Evolutionary conservation across 2,888 invertebrate genomes (phyloP), one percentile per base, ranked within the genome.

Genomic region (Agrilus cyanescens): DNA sequence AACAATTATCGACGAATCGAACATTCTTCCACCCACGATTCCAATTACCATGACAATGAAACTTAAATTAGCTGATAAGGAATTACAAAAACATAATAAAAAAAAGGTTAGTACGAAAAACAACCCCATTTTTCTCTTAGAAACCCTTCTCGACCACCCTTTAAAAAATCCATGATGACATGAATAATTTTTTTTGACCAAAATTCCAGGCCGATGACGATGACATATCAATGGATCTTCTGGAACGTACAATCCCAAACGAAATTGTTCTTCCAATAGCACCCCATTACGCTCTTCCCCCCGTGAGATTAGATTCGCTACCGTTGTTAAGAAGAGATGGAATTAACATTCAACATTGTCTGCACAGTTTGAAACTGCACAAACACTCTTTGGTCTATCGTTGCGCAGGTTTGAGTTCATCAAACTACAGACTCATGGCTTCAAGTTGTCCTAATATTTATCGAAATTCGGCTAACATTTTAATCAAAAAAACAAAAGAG

Each of bases 381-480:
- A 72, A 86, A 49, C 86, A 85, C 58, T 86, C 86, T 0, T 80
- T 90, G 50, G 85, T 88, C 63, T 88, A 89, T 63, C 78, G 89
- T 37, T 87, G 86, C 34, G 88, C 89, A 4, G 82, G 88, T 71
- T 66, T 90, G 43, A 88, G 85, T 61, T 82, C 85, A 43, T 82
- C 82, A 56, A 78, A 84, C 49, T 90, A 90, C 63, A 75, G 82
- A 41, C 66, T 90, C 45, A 75, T 85, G 48, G 89, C 91, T 1
- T 88, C 87, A 3, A 91, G 91, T 35, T 93, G 93, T 62, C 94
- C 94, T 0, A 85, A 94, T 66, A 88, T 94, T 55, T 88, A 81
- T 59, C 76, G 85, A 54, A 87, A 87, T 60, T 88, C 87, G n/a
- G 87, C 88, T 84, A 83, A 85, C 37, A 85, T 86, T 3, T 76